Evolutionary conservation across 30 jellyfish, hydroid and myxozoan genomes (phyloP).

Genomic region (Turritopsis dohrnii): DNA sequence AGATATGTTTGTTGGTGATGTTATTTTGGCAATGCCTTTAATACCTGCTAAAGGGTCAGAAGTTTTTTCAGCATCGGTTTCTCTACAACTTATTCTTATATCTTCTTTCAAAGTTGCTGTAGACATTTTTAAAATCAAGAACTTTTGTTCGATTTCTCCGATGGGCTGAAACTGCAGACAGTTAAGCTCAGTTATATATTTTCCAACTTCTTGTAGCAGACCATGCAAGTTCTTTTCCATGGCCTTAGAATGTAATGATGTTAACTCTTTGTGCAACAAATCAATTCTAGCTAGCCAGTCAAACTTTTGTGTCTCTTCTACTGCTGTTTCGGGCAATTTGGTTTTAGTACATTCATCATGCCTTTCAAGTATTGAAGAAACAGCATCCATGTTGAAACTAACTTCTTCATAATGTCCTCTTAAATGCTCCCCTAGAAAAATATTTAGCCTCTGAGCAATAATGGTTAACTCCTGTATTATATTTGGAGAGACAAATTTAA

Average conservation of each 20-base stretch:
- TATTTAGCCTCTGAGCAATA: not conserved
- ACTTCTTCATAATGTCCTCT: not conserved
- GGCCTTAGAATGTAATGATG: not conserved
- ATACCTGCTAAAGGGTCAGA: not conserved
- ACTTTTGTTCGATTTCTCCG: not conserved
- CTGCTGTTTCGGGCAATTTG: not conserved
- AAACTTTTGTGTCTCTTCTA: not conserved
- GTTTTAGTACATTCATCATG: not conserved
- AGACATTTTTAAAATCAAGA: not conserved
- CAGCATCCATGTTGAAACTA: not conserved
- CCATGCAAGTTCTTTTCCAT: not conserved
- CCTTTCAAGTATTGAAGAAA: not conserved
- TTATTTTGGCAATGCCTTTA: not conserved
- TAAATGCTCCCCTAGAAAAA: not conserved
- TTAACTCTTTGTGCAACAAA: not conserved
- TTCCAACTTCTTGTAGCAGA: conserved; percentile 4
- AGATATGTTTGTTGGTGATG: not conserved
- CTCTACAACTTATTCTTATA: not conserved
- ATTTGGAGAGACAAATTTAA: not conserved
- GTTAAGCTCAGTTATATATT: not conserved
- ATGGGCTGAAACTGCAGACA: not conserved
- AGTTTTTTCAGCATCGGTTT: not conserved
- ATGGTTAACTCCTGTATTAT: not conserved
- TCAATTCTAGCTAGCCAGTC: not conserved
- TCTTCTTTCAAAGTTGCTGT: not conserved